These are phyloP conservation scores for Drosophila persimilis DNA, from an alignment of 1,140 invertebrate species.

Conservation along the genomic window DNA sequence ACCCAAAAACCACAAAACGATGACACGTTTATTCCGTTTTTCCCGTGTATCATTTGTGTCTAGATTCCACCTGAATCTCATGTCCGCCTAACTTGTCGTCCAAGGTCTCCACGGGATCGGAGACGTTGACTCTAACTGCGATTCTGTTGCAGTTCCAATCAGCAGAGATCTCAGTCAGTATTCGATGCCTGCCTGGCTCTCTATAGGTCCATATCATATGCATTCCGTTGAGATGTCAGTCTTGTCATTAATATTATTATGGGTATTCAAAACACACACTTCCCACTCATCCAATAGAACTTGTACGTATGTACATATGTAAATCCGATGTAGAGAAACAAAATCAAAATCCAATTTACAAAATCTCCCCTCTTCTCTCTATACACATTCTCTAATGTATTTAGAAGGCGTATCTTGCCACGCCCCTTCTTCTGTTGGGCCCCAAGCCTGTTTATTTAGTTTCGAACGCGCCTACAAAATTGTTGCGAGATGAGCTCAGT, in stretches of 20 bases:
- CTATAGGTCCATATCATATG: slow-evolving; percentile 15
- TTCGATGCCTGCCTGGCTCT: too few species aligned
- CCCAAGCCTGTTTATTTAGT: slow-evolving; percentile 21
- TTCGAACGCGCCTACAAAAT: slow-evolving; percentile 67
- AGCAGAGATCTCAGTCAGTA: slow-evolving; percentile 26
- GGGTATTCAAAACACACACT: slow-evolving; percentile 14
- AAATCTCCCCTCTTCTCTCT: slow-evolving; percentile 31
- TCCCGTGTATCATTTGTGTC: slow-evolving; percentile 25
- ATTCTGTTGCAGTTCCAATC: slow-evolving; percentile 50
- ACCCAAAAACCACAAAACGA: slow-evolving; percentile 57
- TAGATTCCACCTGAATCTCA: slow-evolving; percentile 6
- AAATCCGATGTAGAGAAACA: slow-evolving; percentile 59
- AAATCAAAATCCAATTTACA: slow-evolving; percentile 43
- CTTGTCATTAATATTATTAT: slow-evolving; percentile 1
- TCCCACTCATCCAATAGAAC: slow-evolving; percentile 58
- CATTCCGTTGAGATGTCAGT: slow-evolving; percentile 14
- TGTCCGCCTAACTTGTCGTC: not conserved
- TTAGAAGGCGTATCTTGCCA: slow-evolving; percentile 54
- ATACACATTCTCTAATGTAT: slow-evolving; percentile 47
- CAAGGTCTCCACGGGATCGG: slow-evolving; percentile 31
- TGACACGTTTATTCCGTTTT: slow-evolving; percentile 46
- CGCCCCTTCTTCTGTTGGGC: slow-evolving; percentile 13
- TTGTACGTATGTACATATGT: slow-evolving; percentile 55
- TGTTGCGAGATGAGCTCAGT: slow-evolving; percentile 75
- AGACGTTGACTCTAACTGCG: slow-evolving; percentile 9